Conservation (phyloP, 2,888 invertebrate species). For the Xanthostigma xanthostigma region DNA sequence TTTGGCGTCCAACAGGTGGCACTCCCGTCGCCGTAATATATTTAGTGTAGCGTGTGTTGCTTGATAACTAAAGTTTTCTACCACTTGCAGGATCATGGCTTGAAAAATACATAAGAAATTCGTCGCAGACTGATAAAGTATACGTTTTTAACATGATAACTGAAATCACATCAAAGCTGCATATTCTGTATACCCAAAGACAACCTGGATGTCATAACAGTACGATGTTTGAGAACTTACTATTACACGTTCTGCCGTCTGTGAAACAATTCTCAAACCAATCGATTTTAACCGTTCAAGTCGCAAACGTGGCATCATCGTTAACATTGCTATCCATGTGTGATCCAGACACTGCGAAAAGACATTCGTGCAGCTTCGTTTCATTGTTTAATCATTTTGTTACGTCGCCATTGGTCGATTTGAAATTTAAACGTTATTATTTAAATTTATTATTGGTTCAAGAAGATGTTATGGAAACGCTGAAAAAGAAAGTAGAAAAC, state of each 20-base stretch:
- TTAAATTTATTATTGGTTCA: neutral
- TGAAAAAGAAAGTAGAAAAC: neutral
- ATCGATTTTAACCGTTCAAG: neutral
- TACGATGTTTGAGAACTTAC: constrained; percentile 14
- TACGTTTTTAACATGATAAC: constrained; percentile 15
- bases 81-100: constrained; percentile 18
- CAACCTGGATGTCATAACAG: constrained; percentile 5
- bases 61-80: no score
- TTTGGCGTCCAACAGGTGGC: no score
- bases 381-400: neutral
- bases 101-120: constrained; percentile 15
- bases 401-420: neutral
- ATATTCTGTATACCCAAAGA: constrained; percentile 9
- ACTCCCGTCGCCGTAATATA: no score
- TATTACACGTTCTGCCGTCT: constrained; percentile 15
- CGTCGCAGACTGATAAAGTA: constrained; percentile 14
- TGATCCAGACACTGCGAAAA: neutral
- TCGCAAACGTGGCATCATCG: neutral
- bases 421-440: neutral
- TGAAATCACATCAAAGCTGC: constrained; percentile 12
- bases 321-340: neutral
- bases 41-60: no score
- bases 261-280: constrained; percentile 9
- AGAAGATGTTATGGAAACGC: neutral
- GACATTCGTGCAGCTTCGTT: neutral